Conservation (phyloP, 2,113 vertebrate genomes). For the Xenopus laevis region DNA sequence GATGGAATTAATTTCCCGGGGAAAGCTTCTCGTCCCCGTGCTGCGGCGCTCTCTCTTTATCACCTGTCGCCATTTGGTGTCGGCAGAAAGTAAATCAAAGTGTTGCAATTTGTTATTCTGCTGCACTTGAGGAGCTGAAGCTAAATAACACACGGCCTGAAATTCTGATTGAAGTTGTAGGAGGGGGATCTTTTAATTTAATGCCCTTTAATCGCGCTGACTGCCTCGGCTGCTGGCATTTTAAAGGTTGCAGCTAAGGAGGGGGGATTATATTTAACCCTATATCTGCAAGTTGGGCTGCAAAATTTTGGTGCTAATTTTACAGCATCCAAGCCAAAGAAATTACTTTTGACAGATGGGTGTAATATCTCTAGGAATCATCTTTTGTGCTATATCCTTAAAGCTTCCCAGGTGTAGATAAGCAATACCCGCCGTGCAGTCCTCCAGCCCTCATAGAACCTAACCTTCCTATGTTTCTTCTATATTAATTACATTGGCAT, state of each 20-base stretch:
- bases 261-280: slow-evolving; percentile 22
- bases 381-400: too few species aligned
- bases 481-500: too few species aligned
- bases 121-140: slow-evolving; percentile 85
- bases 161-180: slow-evolving; percentile 85
- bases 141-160: slow-evolving; percentile 84
- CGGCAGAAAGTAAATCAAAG: slow-evolving; percentile 87
- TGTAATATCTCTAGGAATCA: too few species aligned
- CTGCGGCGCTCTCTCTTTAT: slow-evolving; percentile 85
- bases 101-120: slow-evolving; percentile 80
- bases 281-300: background rate
- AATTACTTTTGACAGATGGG: too few species aligned
- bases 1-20: slow-evolving; percentile 94
- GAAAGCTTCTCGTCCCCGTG: slow-evolving; percentile 86
- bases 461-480: too few species aligned
- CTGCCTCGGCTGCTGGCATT: slow-evolving; percentile 76
- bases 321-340: too few species aligned
- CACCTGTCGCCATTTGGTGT: slow-evolving; percentile 89
- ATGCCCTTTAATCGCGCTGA: slow-evolving; percentile 84
- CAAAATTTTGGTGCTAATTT: background rate
- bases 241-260: slow-evolving; percentile 66
- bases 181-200: slow-evolving; percentile 88
- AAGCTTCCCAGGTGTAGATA: too few species aligned
- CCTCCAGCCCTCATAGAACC: too few species aligned
- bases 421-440: too few species aligned